A percentile compares a stretch with the other conserved stretches of the same genome.
Evolutionary conservation across 2,113 vertebrate species (phyloP).

Genomic region (Illadopsis cleaveri): DNA sequence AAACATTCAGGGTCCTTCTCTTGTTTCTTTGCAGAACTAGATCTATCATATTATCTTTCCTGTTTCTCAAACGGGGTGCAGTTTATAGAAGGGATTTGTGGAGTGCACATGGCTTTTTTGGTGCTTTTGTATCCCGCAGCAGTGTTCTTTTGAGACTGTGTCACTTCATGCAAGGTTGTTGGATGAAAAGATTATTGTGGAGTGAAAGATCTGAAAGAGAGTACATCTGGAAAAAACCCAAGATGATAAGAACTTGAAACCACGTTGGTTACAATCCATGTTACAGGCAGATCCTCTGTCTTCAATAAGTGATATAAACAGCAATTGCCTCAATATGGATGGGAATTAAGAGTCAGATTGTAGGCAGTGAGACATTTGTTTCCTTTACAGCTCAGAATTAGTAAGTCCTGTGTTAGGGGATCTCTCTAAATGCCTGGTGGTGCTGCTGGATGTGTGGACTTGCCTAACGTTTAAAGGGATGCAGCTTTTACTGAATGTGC

Average conservation of each 20-base stretch:
- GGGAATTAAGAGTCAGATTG: background rate
- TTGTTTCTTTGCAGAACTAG: background rate
- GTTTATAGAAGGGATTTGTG: background rate
- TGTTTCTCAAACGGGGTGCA: background rate
- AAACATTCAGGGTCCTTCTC: background rate
- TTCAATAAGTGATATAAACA: background rate
- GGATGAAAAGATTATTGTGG: background rate
- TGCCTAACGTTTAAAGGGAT: background rate
- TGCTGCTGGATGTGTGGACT: background rate
- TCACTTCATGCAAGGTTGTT: background rate
- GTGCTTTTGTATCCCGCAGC: background rate
- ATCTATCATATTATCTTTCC: background rate
- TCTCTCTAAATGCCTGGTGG: background rate
- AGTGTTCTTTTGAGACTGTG: background rate
- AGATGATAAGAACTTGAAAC: background rate
- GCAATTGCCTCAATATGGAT: background rate
- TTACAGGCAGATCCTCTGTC: background rate
- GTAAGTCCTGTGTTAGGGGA: background rate
- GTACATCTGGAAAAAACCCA: background rate
- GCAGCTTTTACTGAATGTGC: background rate
- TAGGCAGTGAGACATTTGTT: background rate
- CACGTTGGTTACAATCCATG: background rate
- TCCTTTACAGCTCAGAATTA: background rate
- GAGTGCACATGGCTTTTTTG: background rate
- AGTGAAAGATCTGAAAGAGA: background rate